Conservation (phyloP, 2,113 vertebrate genomes). For the Paralichthys olivaceus region DNA sequence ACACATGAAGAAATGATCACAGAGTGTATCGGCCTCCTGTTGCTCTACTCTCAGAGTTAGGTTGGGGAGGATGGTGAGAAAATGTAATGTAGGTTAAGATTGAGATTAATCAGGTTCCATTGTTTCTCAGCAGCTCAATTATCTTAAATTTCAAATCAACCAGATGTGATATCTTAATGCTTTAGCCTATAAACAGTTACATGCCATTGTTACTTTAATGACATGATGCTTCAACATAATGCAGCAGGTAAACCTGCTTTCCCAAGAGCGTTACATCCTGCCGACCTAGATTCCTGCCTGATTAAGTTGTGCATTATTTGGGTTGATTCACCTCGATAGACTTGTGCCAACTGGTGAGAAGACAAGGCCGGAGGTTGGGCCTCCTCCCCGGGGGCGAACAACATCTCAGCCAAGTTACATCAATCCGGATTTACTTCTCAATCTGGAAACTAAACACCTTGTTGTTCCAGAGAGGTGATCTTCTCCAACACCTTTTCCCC, state of each 20-base stretch:
- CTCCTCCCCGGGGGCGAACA: background rate
- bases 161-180: background rate
- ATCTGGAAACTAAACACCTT: background rate
- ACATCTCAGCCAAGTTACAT: background rate
- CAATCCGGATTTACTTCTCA: background rate
- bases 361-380: background rate
- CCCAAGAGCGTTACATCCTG: background rate
- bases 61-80: too few relatives aligned
- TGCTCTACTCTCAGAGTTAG: too few relatives aligned
- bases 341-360: background rate
- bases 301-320: background rate
- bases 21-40: too few relatives aligned
- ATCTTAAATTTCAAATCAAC: background rate
- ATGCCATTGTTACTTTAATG: background rate
- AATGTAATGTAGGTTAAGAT: too few relatives aligned
- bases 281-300: background rate
- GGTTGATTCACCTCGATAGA: background rate
- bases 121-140: background rate
- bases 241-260: background rate
- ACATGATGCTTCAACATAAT: background rate
- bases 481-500: conserved; percentile 1
- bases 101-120: too few relatives aligned
- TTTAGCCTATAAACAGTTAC: background rate
- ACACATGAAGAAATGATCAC: background rate
- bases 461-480: background rate